A percentile compares a stretch with the other conserved stretches of the same genome.
These are phyloP conservation scores for Chromis chromis DNA, from an alignment of 2,797 vertebrate genomes.

Conservation along the genomic window DNA sequence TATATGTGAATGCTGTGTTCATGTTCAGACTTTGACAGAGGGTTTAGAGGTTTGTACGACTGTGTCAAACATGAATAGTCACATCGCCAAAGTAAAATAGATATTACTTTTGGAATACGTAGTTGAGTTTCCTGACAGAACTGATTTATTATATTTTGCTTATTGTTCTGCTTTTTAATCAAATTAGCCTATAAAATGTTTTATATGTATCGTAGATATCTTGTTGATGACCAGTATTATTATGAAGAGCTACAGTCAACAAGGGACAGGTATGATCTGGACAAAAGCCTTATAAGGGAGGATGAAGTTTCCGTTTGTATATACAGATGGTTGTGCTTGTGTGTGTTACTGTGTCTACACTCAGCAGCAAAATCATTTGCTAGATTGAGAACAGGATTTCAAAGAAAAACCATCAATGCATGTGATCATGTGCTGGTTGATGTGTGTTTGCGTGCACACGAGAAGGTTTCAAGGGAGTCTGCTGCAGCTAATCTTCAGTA, in stretches of 20 bases:
- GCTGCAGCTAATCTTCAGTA: constrained; percentile 47
- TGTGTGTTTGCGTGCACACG: constrained; percentile 21
- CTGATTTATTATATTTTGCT: too few relatives aligned
- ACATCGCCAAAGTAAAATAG: background rate
- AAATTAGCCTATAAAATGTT: too few relatives aligned
- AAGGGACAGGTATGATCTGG: background rate
- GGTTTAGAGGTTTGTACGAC: too few relatives aligned
- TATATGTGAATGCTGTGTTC: too few relatives aligned
- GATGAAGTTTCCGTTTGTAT: background rate
- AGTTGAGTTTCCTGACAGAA: too few relatives aligned
- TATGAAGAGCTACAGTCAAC: background rate
- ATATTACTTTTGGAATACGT: background rate
- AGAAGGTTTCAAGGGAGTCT: constrained; percentile 40
- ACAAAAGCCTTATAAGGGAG: background rate
- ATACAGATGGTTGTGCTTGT: background rate
- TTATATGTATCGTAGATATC: too few relatives aligned
- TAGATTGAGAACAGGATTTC: constrained; percentile 27
- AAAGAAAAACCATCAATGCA: constrained; percentile 11
- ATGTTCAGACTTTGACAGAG: too few relatives aligned
- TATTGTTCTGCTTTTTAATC: too few relatives aligned
- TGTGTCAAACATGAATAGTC: too few relatives aligned
- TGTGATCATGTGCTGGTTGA: background rate
- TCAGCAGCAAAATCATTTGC: constrained; percentile 8
- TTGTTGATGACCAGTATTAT: background rate
- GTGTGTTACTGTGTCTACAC: background rate